Conservation (phyloP, 2,797 vertebrate genomes). For the Manis javanica region DNA sequence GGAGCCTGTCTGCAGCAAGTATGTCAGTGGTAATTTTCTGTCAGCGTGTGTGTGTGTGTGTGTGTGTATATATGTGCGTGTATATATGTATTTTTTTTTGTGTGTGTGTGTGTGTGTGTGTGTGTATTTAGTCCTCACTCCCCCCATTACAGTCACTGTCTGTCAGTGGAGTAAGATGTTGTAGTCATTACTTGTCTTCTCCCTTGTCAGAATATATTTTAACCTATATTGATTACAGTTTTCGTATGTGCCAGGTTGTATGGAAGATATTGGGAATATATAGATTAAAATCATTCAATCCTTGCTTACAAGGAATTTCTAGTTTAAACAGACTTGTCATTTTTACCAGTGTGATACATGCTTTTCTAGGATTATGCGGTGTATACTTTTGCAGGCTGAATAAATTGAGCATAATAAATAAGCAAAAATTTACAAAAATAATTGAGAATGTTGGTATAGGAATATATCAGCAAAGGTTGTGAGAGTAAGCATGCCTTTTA, state of each 20-base stretch:
- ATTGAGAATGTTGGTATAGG: neutral
- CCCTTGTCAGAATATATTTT: neutral
- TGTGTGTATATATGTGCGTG: no score
- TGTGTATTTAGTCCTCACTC: no score
- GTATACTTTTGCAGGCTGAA: neutral
- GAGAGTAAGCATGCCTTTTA: constrained; percentile 21
- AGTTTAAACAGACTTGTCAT: neutral
- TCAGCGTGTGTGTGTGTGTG: neutral
- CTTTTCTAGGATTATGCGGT: neutral
- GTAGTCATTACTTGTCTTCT: no score
- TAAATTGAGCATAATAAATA: neutral
- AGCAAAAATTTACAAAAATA: neutral
- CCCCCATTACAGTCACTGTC: no score
- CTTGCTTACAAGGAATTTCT: neutral
- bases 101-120: no score
- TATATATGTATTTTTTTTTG: no score
- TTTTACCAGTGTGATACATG: neutral
- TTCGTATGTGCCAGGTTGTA: neutral
- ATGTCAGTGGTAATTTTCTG: neutral
- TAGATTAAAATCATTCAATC: neutral
- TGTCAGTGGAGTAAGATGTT: no score
- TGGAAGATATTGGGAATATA: neutral
- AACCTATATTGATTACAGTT: neutral
- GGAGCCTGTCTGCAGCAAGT: neutral
- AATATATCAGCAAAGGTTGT: neutral